phyloP scores from a whole-genome alignment of 2,797 vertebrate genomes.

The Oreochromis grahami region DNA sequence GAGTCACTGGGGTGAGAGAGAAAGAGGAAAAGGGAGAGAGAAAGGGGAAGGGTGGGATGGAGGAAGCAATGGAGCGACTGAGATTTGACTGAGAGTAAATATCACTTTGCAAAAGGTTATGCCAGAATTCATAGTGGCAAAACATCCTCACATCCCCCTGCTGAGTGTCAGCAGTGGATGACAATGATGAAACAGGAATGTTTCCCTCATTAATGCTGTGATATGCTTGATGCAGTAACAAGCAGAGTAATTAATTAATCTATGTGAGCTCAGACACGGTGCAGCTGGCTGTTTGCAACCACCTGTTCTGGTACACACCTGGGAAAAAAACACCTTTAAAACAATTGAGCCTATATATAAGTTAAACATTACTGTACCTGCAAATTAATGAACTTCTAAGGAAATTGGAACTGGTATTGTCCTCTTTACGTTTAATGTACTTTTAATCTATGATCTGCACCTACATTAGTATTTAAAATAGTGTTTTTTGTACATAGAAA shows the following conservation, averaged over 20 bases:
- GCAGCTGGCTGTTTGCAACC: conserved; percentile 5
- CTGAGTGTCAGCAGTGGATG: background rate
- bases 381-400: background rate
- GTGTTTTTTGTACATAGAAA: background rate
- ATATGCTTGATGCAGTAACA: background rate
- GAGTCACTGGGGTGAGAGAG: conserved; percentile 72
- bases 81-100: conserved; percentile 19
- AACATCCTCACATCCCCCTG: conserved; percentile 11
- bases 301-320: conserved; percentile 21
- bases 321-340: background rate
- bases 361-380: background rate
- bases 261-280: background rate
- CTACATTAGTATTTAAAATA: background rate
- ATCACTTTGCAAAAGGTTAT: conserved; percentile 17
- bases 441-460: background rate
- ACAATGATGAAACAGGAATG: conserved; percentile 22
- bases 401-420: background rate
- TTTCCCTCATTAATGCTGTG: conserved; percentile 22
- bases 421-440: background rate
- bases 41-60: background rate
- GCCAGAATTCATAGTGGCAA: conserved; percentile 30
- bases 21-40: background rate
- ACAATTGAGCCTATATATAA: background rate
- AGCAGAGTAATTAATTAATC: background rate
- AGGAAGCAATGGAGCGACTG: conserved; percentile 14